These are phyloP conservation scores for Formica selysi DNA, from an alignment of 1,140 invertebrate genomes.

Conservation along the genomic window DNA sequence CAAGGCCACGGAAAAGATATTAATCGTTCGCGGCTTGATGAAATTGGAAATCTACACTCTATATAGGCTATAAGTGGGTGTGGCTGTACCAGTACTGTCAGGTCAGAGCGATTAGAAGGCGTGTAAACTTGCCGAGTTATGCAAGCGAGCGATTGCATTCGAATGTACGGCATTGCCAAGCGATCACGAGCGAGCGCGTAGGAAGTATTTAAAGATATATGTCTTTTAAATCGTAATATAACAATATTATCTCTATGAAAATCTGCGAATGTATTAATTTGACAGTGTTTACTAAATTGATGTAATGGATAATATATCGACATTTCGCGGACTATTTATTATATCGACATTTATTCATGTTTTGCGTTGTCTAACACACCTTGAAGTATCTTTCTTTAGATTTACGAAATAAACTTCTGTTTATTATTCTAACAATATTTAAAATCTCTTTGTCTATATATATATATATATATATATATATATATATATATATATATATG, in stretches of 20 bases:
- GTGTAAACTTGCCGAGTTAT: slow-evolving; percentile 69
- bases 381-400: too few species aligned
- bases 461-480: too few species aligned
- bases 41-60: slow-evolving; percentile 15
- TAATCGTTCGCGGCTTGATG: slow-evolving; percentile 31
- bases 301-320: neutral
- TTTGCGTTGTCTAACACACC: neutral
- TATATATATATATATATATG: too few species aligned
- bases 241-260: neutral
- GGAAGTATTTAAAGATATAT: slow-evolving; percentile 27
- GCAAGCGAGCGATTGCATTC: slow-evolving; percentile 71
- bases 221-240: neutral
- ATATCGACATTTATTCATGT: neutral
- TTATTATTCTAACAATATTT: too few species aligned
- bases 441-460: too few species aligned
- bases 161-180: slow-evolving; percentile 46
- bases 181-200: slow-evolving; percentile 62
- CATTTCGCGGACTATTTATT: neutral
- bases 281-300: slow-evolving; percentile 2
- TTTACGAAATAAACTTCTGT: too few species aligned
- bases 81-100: slow-evolving; percentile 79
- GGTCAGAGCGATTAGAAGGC: slow-evolving; percentile 77
- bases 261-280: neutral
- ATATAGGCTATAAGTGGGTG: slow-evolving; percentile 73
- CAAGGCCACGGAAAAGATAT: slow-evolving; percentile 69